Conservation (phyloP, 2,797 vertebrate species). For the Holocentrus rufus region DNA sequence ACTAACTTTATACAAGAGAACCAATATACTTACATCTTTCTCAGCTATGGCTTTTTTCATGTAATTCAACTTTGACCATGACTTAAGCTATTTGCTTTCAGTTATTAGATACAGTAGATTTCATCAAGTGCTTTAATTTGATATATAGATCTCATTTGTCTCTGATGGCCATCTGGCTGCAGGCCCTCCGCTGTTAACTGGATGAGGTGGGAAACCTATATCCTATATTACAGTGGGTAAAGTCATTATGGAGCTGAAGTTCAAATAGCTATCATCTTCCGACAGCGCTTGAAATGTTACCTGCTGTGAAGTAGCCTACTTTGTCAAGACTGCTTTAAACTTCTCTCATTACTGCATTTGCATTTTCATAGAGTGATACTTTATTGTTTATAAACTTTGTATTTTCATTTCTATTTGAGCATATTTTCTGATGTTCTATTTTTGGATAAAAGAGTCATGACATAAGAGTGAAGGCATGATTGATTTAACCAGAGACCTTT, state of each 20-base stretch:
- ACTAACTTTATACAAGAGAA: conserved; percentile 21
- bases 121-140: conserved; percentile 47
- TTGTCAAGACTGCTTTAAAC: no score
- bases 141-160: conserved; percentile 46
- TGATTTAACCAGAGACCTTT: no score
- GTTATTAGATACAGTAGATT: conserved; percentile 20
- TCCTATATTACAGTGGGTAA: conserved; percentile 6
- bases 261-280: neutral
- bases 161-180: conserved; percentile 27
- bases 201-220: conserved; percentile 6
- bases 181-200: conserved; percentile 11
- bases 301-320: no score
- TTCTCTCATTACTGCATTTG: no score
- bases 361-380: no score
- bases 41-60: neutral
- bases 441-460: neutral
- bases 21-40: conserved; percentile 5
- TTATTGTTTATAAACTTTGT: no score
- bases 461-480: no score
- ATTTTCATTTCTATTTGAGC: no score
- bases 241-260: conserved; percentile 13
- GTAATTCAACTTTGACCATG: conserved; percentile 23
- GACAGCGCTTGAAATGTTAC: neutral
- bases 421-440: neutral
- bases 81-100: conserved; percentile 17